Percentiles rank a stretch among this genome's conserved stretches.
These are phyloP conservation scores for Jordanella pulchra DNA, from an alignment of 2,797 vertebrate species.

Conservation along the genomic window DNA sequence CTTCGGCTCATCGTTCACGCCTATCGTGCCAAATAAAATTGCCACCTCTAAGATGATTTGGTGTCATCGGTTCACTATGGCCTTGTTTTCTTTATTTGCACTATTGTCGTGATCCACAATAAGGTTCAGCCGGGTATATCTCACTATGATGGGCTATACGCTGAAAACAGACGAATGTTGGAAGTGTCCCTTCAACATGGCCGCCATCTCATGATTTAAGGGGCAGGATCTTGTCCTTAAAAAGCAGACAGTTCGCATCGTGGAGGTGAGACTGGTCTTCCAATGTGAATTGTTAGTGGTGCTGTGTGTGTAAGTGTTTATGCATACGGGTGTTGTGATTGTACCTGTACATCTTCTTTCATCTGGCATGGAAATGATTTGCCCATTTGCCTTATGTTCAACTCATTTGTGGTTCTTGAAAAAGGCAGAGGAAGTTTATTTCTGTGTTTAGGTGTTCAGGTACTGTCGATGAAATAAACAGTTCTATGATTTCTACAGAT, in stretches of 20 bases:
- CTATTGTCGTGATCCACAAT: background rate
- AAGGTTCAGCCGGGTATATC: background rate
- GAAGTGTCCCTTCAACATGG: constrained; percentile 35
- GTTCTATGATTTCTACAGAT: constrained; percentile 58
- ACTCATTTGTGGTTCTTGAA: constrained; percentile 68
- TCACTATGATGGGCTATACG: constrained; percentile 1
- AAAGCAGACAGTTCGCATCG: constrained; percentile 13
- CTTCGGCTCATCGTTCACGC: background rate
- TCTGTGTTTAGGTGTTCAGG: constrained; percentile 65
- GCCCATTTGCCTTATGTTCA: constrained; percentile 72
- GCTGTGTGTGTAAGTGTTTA: constrained; percentile 54
- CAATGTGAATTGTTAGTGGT: constrained; percentile 49
- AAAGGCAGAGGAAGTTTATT: constrained; percentile 52
- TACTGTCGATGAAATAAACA: constrained; percentile 73
- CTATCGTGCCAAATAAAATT: background rate
- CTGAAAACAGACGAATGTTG: background rate
- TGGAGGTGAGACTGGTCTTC: constrained; percentile 31
- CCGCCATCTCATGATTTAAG: constrained; percentile 31
- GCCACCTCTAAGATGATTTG: background rate
- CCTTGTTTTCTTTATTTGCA: background rate
- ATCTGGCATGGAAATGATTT: constrained; percentile 51
- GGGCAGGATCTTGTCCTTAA: constrained; percentile 18
- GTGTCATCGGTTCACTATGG: background rate
- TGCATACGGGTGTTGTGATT: constrained; percentile 65
- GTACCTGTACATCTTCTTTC: constrained; percentile 51